These are phyloP conservation scores for Caerostris darwini DNA, from an alignment of 1,140 invertebrate genomes.

Conservation along the genomic window DNA sequence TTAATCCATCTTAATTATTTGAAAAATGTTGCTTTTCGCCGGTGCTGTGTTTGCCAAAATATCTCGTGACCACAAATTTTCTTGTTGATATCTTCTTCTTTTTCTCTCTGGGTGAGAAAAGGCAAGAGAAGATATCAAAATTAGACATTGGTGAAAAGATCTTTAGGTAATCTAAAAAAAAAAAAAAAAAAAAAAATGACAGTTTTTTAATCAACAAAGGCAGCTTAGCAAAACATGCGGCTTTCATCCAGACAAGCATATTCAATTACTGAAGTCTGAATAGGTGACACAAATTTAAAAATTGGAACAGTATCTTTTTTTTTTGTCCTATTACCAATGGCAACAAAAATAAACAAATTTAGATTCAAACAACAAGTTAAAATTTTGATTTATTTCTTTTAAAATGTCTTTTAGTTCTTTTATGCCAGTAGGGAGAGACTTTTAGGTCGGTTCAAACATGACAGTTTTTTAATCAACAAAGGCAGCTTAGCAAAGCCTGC, in stretches of 20 bases:
- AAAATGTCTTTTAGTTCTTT: too few species aligned
- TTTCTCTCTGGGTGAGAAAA: not conserved
- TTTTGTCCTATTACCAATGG: too few species aligned
- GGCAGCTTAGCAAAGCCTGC: too few species aligned
- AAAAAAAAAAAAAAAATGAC: not conserved
- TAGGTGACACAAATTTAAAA: too few species aligned
- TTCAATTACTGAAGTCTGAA: not conserved
- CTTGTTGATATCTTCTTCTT: not conserved
- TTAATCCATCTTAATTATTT: slow-evolving; percentile 28
- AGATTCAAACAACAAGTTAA: too few species aligned
- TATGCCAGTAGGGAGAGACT: too few species aligned
- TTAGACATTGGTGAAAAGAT: not conserved
- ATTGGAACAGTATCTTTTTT: too few species aligned
- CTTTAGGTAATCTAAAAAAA: not conserved
- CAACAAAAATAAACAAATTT: too few species aligned
- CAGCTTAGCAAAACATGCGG: not conserved
- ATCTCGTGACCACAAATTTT: not conserved
- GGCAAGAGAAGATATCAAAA: not conserved
- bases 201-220: not conserved
- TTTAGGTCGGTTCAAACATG: too few species aligned
- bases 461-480: too few species aligned
- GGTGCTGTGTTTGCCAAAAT: not conserved
- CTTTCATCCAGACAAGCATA: not conserved
- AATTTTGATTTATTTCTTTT: too few species aligned
- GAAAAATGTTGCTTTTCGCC: not conserved